Percentiles rank a stretch among this genome's conserved stretches.
Conservation (phyloP, 2,888 invertebrate genomes). For the Slavum lentiscoides region DNA sequence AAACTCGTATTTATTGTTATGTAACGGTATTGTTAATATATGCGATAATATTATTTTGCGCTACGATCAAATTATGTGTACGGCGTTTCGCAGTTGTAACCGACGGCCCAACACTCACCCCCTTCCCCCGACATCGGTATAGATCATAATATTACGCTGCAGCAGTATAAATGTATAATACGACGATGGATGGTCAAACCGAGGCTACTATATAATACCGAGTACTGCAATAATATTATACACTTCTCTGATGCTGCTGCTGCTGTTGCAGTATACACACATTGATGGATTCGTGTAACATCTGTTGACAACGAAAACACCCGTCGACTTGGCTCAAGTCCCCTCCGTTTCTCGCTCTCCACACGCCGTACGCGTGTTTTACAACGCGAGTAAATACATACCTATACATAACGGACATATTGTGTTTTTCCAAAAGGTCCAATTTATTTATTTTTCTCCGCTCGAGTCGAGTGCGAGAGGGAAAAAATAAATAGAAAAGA, state of each 20-base stretch:
- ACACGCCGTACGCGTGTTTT: too few species aligned
- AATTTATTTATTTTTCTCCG: too few species aligned
- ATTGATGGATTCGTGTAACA: conserved; percentile 48
- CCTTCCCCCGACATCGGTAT: not conserved
- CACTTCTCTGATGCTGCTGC: not conserved
- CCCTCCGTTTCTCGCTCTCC: too few species aligned
- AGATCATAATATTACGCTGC: too few species aligned
- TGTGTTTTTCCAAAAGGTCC: too few species aligned
- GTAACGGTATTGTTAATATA: not conserved
- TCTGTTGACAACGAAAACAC: conserved; percentile 49
- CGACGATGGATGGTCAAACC: conserved; percentile 8
- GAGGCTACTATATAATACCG: conserved; percentile 2
- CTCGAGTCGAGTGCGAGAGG: too few species aligned
- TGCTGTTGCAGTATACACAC: not conserved
- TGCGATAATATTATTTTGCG: conserved; percentile 14
- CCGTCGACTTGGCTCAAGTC: not conserved
- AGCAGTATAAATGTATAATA: not conserved
- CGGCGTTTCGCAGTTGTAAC: conserved; percentile 25
- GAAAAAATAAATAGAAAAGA: too few species aligned
- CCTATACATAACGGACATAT: too few species aligned
- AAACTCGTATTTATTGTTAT: not conserved
- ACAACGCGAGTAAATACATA: too few species aligned
- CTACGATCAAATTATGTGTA: not conserved
- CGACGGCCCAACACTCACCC: conserved; percentile 32
- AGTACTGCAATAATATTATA: too few species aligned